These are phyloP conservation scores for Saguinus imperator DNA, from an alignment of 2,113 vertebrate genomes.

Conservation along the genomic window DNA sequence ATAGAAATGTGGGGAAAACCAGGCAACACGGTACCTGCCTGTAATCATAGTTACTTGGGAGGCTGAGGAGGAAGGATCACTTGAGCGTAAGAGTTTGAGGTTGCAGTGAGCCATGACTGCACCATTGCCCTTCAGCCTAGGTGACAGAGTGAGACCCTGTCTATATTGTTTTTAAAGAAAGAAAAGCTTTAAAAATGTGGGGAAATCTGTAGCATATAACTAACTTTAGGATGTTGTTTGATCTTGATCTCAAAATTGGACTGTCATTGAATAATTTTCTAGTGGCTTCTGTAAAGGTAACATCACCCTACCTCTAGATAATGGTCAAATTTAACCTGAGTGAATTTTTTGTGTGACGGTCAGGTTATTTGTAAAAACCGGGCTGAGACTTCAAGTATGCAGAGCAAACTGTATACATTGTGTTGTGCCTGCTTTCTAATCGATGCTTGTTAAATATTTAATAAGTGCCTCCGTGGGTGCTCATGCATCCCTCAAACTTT, in stretches of 20 bases:
- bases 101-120: neutral
- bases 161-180: neutral
- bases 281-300: neutral
- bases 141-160: neutral
- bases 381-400: neutral
- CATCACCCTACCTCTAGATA: neutral
- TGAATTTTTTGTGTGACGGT: neutral
- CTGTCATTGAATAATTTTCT: neutral
- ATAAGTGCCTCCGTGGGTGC: neutral
- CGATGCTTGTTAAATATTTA: neutral
- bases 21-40: neutral
- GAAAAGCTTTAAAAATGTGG: neutral
- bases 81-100: neutral
- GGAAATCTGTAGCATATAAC: neutral
- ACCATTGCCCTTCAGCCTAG: neutral
- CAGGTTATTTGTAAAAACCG: neutral
- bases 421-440: neutral
- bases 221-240: neutral
- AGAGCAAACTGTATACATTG: neutral
- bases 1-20: neutral
- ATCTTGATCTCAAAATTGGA: neutral
- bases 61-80: neutral
- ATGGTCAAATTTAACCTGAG: neutral
- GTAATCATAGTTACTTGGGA: neutral
- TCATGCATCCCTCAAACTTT: neutral